Base-by-base conservation (phyloP, 2,888 invertebrate species). In the Acrocyrtus sp. region DNA sequence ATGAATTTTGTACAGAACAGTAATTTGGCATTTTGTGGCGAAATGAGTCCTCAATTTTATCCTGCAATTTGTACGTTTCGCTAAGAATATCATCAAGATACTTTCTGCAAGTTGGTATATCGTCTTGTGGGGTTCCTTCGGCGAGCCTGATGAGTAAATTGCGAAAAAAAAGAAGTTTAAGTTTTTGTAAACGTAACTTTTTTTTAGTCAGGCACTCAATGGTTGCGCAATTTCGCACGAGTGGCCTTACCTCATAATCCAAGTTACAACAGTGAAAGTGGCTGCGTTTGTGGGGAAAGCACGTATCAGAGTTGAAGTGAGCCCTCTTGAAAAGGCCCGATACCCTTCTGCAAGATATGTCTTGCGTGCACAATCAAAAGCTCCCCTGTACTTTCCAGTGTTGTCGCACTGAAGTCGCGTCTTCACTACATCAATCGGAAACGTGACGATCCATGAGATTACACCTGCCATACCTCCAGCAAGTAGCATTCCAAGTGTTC, bases 241-340 rank as follows among this genome's bases (percentile, higher is more conserved):
- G 43, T 39, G n/a, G 17, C 43, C 60, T 45, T 65, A 81, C 58
- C 90, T 86, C 84, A 94, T 88, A 1, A 91, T 89, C 91, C 91
- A 92, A 24, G 90, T 90, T 62, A 96, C 95, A 0, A 93, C 93
- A 34, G 93, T 89, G 84, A 97, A 96, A 72, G 94, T 95, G 3
- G 93, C 94, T 0, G 96, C 97, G 84, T 98, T 97, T 75, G 93
- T 92, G 1, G 96, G 94, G 84, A 97, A 96, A 0, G 97, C 96
- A 48, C 97, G 88, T 53, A 95, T 82, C 45, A 95, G 85, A 0
- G 95, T 92, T 0, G 95, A 91, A 21, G 88, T 88, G 0, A 96
- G 83, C 0, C 96, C 96, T 21, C 91, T 87, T 54, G 90, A 87
- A 83, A 96, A 89, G 79, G 91, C 91, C 0, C 85, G 83, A 82